Evolutionary conservation across 2,797 vertebrate species (phyloP).

Genomic region (Orestias chungarensis): DNA sequence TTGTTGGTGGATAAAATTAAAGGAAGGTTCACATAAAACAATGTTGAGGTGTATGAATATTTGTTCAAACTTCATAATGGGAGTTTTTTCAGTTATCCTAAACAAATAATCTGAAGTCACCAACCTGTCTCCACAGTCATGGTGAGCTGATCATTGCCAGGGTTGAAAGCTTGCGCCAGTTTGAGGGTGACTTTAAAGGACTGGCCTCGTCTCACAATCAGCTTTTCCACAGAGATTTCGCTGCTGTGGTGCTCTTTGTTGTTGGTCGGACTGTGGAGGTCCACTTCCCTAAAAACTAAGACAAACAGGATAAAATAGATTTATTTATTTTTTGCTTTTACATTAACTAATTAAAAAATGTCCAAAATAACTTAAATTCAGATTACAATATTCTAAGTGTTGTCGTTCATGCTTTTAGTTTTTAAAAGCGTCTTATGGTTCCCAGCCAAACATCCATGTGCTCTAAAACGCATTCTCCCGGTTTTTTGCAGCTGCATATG

Average conservation of each 20-base stretch:
- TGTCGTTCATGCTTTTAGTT: background rate
- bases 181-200: conserved; percentile 73
- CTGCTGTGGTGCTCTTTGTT: conserved; percentile 77
- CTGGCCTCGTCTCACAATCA: conserved; percentile 82
- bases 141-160: conserved; percentile 44
- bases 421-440: background rate
- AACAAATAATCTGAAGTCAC: background rate
- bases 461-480: background rate
- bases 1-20: background rate
- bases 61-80: background rate
- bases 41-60: background rate
- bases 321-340: background rate
- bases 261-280: conserved; percentile 66
- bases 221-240: conserved; percentile 65
- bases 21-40: background rate
- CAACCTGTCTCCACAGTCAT: conserved; percentile 48
- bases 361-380: background rate
- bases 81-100: background rate
- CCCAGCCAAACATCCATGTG: background rate
- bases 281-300: conserved; percentile 36
- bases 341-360: background rate
- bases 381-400: background rate
- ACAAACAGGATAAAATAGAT: background rate
- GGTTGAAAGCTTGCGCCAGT: conserved; percentile 51
- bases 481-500: background rate